Base-by-base conservation (phyloP, 2,888 invertebrate species). In the Invenusta paracnida region DNA sequence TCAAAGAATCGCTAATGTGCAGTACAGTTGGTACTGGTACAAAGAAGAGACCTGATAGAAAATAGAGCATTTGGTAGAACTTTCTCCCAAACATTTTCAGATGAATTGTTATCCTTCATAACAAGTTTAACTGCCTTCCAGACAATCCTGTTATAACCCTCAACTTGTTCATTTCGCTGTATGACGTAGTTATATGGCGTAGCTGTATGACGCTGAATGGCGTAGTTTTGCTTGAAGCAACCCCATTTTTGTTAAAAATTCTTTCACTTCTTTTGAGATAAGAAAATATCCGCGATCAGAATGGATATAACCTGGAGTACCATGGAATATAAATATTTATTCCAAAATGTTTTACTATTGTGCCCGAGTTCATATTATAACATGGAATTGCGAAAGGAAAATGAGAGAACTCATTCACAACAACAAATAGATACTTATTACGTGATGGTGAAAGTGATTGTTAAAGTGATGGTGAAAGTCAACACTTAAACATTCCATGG, bases 391-490 rank as follows among this genome's bases (percentile, higher is more conserved):
- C 87, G 86, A 88, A 88, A 0, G 88, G 87, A 82, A 87, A 88
- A 81, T 87, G 81, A 0, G 88, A 87, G 31, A 82, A 88, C 30
- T 88, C 88, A 82, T 88, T 88, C 0, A 88, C 85, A n/a, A 88
- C 85, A 1, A 85, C 86, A 5, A 88, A 85, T 17, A 88, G 30
- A 29, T 87, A 88, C n/a, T 30, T 87, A 48, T 88, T 88, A 28
- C 66, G 84, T 0, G 88, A 84, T 11, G 30, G 13, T 27, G 87
- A 87, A 2, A 23, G 23, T 2, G 87, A n/a, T n/a, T n/a, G n/a
- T n/a, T 85, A 5, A 88, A 30, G 23, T 87, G 87, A 0, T 87
- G 88, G 67, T 88, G 88, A 73, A 88, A 88, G 29, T 88, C 86
- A 2, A 88, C 17, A 66, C 86, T 88, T 0, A 88, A 67, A 27